phyloP scores from a whole-genome alignment of 2,113 vertebrate species.

The Chaetodon auriga region DNA sequence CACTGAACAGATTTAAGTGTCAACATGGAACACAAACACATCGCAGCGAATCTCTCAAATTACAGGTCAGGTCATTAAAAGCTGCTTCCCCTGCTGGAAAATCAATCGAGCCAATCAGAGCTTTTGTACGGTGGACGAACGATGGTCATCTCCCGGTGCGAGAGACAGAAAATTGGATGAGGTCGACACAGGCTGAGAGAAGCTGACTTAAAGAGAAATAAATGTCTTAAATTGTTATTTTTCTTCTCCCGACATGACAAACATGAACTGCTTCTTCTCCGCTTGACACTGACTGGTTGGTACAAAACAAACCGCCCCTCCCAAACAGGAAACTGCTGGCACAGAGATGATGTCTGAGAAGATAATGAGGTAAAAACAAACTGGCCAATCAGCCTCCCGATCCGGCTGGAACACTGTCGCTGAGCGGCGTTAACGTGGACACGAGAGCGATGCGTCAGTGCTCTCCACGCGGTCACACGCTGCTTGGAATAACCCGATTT shows the following conservation, averaged over 20 bases:
- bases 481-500: not conserved
- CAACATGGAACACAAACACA: not conserved
- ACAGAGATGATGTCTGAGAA: not conserved
- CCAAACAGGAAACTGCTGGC: too few relatives aligned
- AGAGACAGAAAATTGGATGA: not conserved
- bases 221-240: not conserved
- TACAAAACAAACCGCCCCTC: not conserved
- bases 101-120: not conserved
- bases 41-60: not conserved
- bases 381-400: too few relatives aligned
- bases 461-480: not conserved
- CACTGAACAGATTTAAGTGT: too few relatives aligned
- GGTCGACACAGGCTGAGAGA: not conserved
- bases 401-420: too few relatives aligned
- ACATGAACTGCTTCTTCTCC: too few relatives aligned
- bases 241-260: not conserved
- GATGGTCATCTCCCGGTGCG: not conserved
- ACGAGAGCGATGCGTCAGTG: not conserved
- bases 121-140: too few relatives aligned
- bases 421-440: not conserved
- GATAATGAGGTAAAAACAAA: not conserved
- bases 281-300: not conserved
- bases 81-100: not conserved
- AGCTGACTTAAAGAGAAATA: not conserved
- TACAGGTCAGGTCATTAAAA: not conserved